phyloP scores from a whole-genome alignment of 2,113 vertebrate species.

The Gambusia holbrooki region DNA sequence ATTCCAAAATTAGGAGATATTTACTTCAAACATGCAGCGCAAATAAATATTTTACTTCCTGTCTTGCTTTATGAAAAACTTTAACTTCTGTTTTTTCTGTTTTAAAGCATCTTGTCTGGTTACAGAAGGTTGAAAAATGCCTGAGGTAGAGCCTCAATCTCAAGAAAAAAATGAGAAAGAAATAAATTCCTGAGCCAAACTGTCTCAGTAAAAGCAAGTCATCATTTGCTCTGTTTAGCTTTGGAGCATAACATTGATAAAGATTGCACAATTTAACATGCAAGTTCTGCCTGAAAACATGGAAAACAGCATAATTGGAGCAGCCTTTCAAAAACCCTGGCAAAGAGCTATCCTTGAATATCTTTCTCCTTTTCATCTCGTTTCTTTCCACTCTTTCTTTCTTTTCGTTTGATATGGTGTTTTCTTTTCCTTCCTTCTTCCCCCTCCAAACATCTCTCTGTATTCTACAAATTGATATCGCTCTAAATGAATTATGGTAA shows the following conservation, averaged over 20 bases:
- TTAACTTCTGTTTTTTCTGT: not conserved
- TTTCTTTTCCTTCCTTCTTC: conserved; percentile 30
- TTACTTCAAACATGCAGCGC: not conserved
- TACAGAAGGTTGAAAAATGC: not conserved
- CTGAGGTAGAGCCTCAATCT: conserved; percentile 36
- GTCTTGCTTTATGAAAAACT: not conserved
- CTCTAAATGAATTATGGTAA: conserved; percentile 84
- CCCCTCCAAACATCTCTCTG: conserved; percentile 77
- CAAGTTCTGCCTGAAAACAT: conserved; percentile 73
- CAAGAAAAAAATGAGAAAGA: conserved; percentile 43
- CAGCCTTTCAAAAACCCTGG: conserved; percentile 66
- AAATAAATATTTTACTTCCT: no score
- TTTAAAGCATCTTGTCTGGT: not conserved
- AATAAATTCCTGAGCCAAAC: conserved; percentile 59
- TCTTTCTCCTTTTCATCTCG: conserved; percentile 73
- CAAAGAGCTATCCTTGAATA: conserved; percentile 64
- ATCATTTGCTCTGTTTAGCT: conserved; percentile 63
- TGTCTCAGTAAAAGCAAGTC: conserved; percentile 73
- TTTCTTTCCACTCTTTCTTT: conserved; percentile 63
- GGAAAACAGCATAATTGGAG: conserved; percentile 77
- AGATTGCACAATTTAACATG: conserved; percentile 69
- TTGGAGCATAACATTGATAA: conserved; percentile 75
- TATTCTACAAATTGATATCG: conserved; percentile 85
- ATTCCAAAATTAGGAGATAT: not conserved
- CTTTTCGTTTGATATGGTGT: conserved; percentile 65